Conservation (phyloP, 2,888 invertebrate species). For the Scaptomyza flava region DNA sequence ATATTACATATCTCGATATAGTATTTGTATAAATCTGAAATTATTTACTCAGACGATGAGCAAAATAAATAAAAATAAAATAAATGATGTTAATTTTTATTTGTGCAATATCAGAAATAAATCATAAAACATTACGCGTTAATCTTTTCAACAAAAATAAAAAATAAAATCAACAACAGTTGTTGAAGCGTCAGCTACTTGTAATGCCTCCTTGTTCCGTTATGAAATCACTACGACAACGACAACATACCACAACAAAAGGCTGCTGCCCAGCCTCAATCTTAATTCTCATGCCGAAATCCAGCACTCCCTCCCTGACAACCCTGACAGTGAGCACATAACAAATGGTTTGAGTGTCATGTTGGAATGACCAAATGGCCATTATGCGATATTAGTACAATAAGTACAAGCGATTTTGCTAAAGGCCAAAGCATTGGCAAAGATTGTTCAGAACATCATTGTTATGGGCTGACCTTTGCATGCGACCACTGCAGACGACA, state of each 20-base stretch:
- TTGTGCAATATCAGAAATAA: slow-evolving; percentile 68
- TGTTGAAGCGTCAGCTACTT: slow-evolving; percentile 25
- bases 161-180: slow-evolving; percentile 26
- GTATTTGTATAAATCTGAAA: slow-evolving; percentile 10
- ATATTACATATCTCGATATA: slow-evolving; percentile 6
- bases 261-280: slow-evolving; percentile 23
- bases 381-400: slow-evolving; percentile 49
- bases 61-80: slow-evolving; percentile 46
- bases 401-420: slow-evolving; percentile 41
- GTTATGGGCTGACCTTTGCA: slow-evolving; percentile 58
- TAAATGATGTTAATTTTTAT: slow-evolving; percentile 66
- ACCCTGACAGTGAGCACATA: slow-evolving; percentile 9
- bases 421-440: slow-evolving; percentile 45
- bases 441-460: slow-evolving; percentile 13
- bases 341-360: slow-evolving; percentile 40
- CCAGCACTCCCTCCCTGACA: not conserved
- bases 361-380: slow-evolving; percentile 41
- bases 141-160: slow-evolving; percentile 66
- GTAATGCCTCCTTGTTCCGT: slow-evolving; percentile 55
- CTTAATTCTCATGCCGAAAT: slow-evolving; percentile 1
- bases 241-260: slow-evolving; percentile 31
- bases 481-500: slow-evolving; percentile 49
- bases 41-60: slow-evolving; percentile 43
- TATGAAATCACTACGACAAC: slow-evolving; percentile 47
- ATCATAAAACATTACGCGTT: slow-evolving; percentile 65